Base-by-base conservation (phyloP, 2,888 invertebrate genomes). In the Clunio marinus region DNA sequence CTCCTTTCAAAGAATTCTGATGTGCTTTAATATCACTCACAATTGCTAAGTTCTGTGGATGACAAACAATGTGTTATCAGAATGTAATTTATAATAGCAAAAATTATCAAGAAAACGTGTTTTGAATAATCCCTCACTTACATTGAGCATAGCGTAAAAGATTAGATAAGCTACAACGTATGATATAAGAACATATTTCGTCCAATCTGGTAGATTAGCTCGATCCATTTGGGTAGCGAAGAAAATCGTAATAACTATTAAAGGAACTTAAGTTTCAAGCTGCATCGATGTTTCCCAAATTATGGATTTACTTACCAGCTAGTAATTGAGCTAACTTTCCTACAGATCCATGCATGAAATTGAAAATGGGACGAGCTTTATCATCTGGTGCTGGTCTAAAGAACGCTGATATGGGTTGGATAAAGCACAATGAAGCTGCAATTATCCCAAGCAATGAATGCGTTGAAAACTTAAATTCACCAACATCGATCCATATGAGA, bases 321-420 rank as follows among this genome's bases (percentile, higher is more conserved):
- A 59, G 7, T 8, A 35, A 13, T 8, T 59, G 59, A 3, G 59
- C 25, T 3, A 35, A 27, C 5, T 59, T 59, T 59, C 59, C 59
- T 1, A 59, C 17, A 2, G 20, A 35, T 10, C 28, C 28, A 3
- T 59, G 59, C 32, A 59, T 59, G 15, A 59, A 59, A 20, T 59
- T 28, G 32, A 59, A 59, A 13, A 59, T 59, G 8, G 59, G 17
- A 2, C 59, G 28, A 17, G 5, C 7, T 1, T 28, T n/a, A 20
- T 59, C 10, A 5, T 35, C 35, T 2, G 32, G 59, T 17, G 59
- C 2, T 2, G 59, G 59, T 59, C 32, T n/a, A 20, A 91, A 85
- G 72, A 86, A 84, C 2, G 91, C 91, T 69, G 84, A 89, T 73
- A 91, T 86, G 10, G 91, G 91, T 76, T 92, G 90, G 71, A 91